Conservation (phyloP, 2,113 vertebrate genomes). For the Gorilla gorilla region DNA sequence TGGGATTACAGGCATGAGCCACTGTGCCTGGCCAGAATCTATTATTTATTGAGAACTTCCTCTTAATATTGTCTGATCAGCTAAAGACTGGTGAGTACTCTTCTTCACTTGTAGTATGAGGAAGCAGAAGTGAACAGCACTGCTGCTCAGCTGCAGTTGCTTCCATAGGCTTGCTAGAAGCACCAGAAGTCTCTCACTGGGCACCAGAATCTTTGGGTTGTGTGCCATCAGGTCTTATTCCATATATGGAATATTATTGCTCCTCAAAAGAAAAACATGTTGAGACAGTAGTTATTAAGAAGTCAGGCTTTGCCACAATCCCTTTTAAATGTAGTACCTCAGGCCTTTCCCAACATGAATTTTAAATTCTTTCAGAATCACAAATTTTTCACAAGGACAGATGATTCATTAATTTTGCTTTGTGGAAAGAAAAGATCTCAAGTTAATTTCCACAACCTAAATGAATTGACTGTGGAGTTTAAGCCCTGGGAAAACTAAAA, state of each 20-base stretch:
- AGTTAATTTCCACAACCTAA: constrained; percentile 42
- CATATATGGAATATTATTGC: constrained; percentile 33
- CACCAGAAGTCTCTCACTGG: neutral
- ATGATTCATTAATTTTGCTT: constrained; percentile 57
- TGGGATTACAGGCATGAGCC: too few species aligned
- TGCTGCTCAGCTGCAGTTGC: neutral
- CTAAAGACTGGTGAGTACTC: neutral
- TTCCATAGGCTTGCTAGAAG: neutral
- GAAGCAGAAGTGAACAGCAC: neutral
- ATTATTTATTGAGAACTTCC: neutral
- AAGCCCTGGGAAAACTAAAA: constrained; percentile 50
- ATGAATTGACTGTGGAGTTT: constrained; percentile 31
- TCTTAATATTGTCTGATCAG: neutral
- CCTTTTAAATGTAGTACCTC: constrained; percentile 5
- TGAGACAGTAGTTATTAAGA: constrained; percentile 62
- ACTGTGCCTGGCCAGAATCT: too few species aligned
- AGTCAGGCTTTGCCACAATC: constrained; percentile 34
- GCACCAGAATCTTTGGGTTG: neutral
- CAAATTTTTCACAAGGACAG: constrained; percentile 31
- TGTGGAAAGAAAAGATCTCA: constrained; percentile 48
- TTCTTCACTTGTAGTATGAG: neutral
- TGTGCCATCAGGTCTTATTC: neutral
- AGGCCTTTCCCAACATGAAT: constrained; percentile 41
- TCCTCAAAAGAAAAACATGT: constrained; percentile 54
- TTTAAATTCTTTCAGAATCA: constrained; percentile 61